phyloP scores from a whole-genome alignment of 2,888 invertebrate species.

The Hipparchia semele region DNA sequence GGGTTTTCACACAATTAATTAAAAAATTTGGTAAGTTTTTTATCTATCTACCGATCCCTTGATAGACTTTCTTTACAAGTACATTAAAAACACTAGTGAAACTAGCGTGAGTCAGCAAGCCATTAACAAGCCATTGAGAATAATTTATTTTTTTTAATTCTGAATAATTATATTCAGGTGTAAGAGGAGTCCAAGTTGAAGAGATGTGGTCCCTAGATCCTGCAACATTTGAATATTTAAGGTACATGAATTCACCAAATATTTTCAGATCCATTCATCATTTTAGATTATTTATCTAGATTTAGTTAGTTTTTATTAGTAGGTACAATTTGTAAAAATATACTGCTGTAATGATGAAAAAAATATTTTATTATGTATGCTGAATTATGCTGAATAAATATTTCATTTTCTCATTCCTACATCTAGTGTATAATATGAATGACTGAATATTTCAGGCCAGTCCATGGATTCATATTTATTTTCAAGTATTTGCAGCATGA shows the following conservation, averaged over 20 bases:
- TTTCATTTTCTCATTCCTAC: no score
- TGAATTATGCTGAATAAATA: no score
- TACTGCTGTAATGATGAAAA: no score
- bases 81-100: no score
- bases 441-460: constrained; percentile 85
- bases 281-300: no score
- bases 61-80: no score
- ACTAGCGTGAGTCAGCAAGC: no score
- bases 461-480: constrained; percentile 98
- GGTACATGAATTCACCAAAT: constrained; percentile 78
- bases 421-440: neutral
- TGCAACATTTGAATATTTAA: constrained; percentile 93
- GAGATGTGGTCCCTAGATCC: constrained; percentile 98
- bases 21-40: constrained; percentile 92
- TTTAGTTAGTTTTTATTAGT: no score
- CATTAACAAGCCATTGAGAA: no score
- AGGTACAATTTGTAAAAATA: no score
- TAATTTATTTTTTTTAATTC: neutral
- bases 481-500: constrained; percentile 97
- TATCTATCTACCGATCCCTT: neutral
- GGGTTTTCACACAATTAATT: constrained; percentile 98
- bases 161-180: constrained; percentile 83
- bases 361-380: no score
- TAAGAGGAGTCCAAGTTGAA: constrained; percentile 97
- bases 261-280: no score